These are phyloP conservation scores for Haemorhous mexicanus DNA, from an alignment of 2,113 vertebrate genomes.

Conservation along the genomic window DNA sequence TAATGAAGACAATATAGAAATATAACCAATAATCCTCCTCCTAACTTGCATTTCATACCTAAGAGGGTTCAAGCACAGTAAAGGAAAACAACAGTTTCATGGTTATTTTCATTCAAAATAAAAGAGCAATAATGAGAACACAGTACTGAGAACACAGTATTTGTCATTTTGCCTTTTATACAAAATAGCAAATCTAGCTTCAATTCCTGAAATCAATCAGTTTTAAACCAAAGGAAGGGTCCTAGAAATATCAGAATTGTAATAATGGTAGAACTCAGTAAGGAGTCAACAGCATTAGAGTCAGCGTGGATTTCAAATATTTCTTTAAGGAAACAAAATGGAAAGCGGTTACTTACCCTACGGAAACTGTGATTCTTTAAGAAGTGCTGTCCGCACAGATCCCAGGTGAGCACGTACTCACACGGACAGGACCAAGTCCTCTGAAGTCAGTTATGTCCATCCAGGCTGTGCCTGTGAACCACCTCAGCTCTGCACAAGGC, in stretches of 20 bases:
- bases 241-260: background rate
- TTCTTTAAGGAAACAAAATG: slow-evolving; percentile 26
- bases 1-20: background rate
- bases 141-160: background rate
- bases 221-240: background rate
- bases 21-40: background rate
- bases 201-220: background rate
- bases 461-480: slow-evolving; percentile 31
- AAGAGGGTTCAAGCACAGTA: background rate
- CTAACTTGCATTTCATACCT: background rate
- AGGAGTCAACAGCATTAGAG: background rate
- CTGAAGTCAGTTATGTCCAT: slow-evolving; percentile 12
- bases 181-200: background rate
- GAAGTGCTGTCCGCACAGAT: slow-evolving; percentile 29
- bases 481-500: background rate
- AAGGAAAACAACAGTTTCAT: background rate
- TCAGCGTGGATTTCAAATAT: background rate
- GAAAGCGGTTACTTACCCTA: slow-evolving; percentile 46
- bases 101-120: background rate
- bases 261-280: background rate
- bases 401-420: slow-evolving; percentile 41
- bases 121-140: background rate
- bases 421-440: background rate
- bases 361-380: background rate
- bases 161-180: background rate